A percentile compares a stretch with the other conserved stretches of the same genome.
These are phyloP conservation scores for Myotis findleyi DNA, from an alignment of 2,797 vertebrate genomes.

Conservation along the genomic window DNA sequence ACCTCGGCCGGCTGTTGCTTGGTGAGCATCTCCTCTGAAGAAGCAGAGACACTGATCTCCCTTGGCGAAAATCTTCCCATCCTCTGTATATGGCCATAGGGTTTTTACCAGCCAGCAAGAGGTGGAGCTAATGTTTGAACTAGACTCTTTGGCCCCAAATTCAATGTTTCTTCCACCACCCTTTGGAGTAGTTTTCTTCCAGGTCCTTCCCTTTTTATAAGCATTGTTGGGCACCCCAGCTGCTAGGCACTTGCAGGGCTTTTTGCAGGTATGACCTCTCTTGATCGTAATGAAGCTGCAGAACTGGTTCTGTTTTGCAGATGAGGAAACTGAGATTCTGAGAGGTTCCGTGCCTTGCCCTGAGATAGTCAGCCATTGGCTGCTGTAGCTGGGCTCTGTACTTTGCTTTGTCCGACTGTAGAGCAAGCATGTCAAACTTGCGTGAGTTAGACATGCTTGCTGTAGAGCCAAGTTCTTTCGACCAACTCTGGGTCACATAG, in stretches of 20 bases:
- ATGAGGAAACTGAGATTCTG: neutral
- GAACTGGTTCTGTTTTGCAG: neutral
- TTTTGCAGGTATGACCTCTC: neutral
- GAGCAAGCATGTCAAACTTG: neutral
- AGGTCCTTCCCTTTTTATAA: neutral
- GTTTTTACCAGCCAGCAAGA: neutral
- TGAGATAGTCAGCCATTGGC: neutral
- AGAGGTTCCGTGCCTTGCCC: neutral
- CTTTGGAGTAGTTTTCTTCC: neutral
- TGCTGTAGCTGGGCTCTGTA: neutral
- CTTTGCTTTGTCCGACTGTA: neutral
- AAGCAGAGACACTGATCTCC: neutral
- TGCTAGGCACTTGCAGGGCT: neutral
- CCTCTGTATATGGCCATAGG: neutral
- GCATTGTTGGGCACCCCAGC: too few relatives aligned
- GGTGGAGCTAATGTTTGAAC: neutral
- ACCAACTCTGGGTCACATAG: neutral
- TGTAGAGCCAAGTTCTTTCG: neutral
- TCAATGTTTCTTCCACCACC: neutral
- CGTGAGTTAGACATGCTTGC: too few relatives aligned
- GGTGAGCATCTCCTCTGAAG: conserved; percentile 86
- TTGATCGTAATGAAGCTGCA: neutral
- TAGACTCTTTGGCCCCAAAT: neutral
- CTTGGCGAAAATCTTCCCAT: neutral
- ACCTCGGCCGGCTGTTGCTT: conserved; percentile 92